Base-by-base conservation (phyloP, 1,140 invertebrate genomes). In the Lucilia cuprina region DNA sequence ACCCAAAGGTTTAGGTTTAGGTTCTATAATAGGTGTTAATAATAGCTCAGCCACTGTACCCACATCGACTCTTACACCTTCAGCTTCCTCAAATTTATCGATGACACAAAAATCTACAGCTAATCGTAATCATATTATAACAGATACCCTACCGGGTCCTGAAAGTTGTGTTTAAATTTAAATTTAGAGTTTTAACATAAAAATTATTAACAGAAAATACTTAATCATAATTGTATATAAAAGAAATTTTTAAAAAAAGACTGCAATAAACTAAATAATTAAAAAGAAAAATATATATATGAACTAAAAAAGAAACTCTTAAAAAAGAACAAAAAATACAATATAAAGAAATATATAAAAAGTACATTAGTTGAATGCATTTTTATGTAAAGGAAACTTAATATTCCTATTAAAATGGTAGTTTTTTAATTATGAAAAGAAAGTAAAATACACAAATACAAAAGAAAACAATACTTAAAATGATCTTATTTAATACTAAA, bases 121-220 rank as follows among this genome's bases (percentile, higher is more conserved):
- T 80, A 90, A 87, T 84, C 89, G 93, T 86, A 93, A 93, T 89
- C 93, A 93, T 89, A 95, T 95, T 86, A 94, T 95, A 85, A 94
- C 94, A 77, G 95, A 95, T 88, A 94, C 94, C 50, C 94, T 95
- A 92, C 94, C 94, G 60, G 95, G 95, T 84, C 95, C 95, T 75
- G 95, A 95, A 91, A 95, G 94, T 92, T 95, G 95, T 91, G 95
- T 95, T 87, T 95, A 94, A 94, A 77, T 95, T 87, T 95, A 94
- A 94, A 77, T 80, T 74, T 74, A 47, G 30, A 35, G 14, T 75
- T 75, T 75, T 75, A 75, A 2, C 10, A 19, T 10, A 41, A 7
- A 0, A 12, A 41, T 21, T 41, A 74, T 49, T 35, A 35, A 25
- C 17, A 74, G 74, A 60, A 55, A 47, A 50, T 50, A 80, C 41